phyloP scores from a whole-genome alignment of 2,797 vertebrate genomes.

The Chloroceryle inda region DNA sequence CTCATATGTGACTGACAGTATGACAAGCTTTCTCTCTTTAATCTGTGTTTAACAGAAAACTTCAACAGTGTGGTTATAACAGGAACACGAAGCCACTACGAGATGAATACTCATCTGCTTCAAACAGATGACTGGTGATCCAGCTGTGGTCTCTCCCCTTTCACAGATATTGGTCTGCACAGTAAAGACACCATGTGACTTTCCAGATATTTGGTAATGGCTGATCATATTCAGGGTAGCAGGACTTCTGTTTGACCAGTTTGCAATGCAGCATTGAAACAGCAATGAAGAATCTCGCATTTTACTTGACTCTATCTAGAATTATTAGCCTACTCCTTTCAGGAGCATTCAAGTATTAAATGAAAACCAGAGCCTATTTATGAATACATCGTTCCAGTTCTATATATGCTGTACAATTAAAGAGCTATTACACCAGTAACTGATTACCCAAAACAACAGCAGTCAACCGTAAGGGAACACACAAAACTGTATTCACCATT shows the following conservation, averaged over 20 bases:
- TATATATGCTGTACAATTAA: constrained; percentile 16
- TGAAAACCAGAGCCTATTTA: constrained; percentile 29
- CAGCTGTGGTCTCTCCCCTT: neutral
- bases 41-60: neutral
- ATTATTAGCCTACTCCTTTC: neutral
- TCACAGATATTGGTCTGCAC: neutral
- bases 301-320: neutral
- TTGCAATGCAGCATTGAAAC: neutral
- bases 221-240: neutral
- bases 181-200: neutral
- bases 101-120: neutral
- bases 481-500: neutral
- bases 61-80: neutral
- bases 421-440: neutral
- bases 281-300: neutral
- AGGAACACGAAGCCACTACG: neutral
- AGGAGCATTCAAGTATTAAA: constrained; percentile 28
- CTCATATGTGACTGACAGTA: neutral
- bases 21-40: neutral
- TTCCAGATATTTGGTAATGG: neutral
- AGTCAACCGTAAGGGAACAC: neutral
- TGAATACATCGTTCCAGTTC: constrained; percentile 2
- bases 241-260: neutral
- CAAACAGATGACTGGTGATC: neutral
- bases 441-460: constrained; percentile 2